A percentile compares a stretch with the other conserved stretches of the same genome.
These are phyloP conservation scores for Bunonema sp. DNA, from an alignment of 2,888 invertebrate species.

Conservation along the genomic window DNA sequence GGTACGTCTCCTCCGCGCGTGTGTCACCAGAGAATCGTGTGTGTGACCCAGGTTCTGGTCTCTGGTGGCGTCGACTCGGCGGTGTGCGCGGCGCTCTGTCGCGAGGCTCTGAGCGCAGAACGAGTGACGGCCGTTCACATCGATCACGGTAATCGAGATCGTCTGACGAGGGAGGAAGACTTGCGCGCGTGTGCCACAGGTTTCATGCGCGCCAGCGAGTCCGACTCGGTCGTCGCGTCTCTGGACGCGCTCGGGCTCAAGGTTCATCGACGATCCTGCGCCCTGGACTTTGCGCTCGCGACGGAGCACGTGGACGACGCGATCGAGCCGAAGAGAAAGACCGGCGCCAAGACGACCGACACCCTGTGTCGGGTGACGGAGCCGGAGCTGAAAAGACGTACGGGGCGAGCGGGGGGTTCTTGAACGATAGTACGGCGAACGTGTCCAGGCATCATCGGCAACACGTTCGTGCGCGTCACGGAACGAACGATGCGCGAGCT, in stretches of 20 bases:
- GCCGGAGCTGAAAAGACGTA: constrained; percentile 93
- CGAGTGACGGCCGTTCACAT: constrained; percentile 81
- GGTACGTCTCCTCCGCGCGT: no score
- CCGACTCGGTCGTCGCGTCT: constrained; percentile 58
- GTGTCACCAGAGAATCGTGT: no score
- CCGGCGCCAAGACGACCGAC: no score
- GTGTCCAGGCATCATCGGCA: constrained; percentile 97
- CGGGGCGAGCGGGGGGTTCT: no score
- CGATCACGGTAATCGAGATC: constrained; percentile 62
- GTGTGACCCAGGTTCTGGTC: constrained; percentile 37
- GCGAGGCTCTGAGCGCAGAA: constrained; percentile 66
- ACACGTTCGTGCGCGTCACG: constrained; percentile 73
- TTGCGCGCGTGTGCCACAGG: constrained; percentile 10
- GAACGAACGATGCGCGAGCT: constrained; percentile 48
- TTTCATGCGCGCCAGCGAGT: constrained; percentile 56
- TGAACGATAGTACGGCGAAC: no score
- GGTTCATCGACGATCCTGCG: constrained; percentile 15
- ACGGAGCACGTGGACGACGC: constrained; percentile 2
- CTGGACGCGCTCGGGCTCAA: constrained; percentile 21
- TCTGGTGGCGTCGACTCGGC: constrained; percentile 98
- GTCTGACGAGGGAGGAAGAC: neutral
- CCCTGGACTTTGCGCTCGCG: neutral
- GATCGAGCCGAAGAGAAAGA: neutral
- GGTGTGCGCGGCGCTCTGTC: constrained; percentile 88
- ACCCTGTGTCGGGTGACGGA: constrained; percentile 69